Evolutionary conservation across 2,797 vertebrate genomes (phyloP).

Genomic region (Sebastes cheni): DNA sequence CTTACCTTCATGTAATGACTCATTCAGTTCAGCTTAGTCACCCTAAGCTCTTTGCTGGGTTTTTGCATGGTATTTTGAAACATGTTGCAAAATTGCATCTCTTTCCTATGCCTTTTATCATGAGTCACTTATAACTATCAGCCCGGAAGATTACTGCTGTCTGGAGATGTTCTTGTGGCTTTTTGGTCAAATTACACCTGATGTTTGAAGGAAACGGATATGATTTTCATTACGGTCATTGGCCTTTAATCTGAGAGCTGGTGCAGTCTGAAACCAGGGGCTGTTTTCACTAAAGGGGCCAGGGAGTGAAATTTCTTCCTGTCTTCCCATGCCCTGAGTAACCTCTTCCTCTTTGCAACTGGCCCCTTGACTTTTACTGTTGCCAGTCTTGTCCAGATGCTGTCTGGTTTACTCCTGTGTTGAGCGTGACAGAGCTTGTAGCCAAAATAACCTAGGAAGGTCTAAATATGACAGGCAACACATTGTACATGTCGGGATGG

Average conservation of each 20-base stretch:
- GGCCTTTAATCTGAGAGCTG: neutral
- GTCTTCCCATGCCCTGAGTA: neutral
- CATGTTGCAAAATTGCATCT: slow-evolving; percentile 9
- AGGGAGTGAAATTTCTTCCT: neutral
- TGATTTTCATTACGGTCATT: neutral
- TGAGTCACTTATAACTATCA: slow-evolving; percentile 3
- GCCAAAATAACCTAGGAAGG: neutral
- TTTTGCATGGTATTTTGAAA: slow-evolving; percentile 18
- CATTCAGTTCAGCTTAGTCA: slow-evolving; percentile 40
- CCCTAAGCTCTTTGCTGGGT: slow-evolving; percentile 14
- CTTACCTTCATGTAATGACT: slow-evolving; percentile 61
- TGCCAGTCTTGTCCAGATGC: neutral
- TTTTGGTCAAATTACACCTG: neutral
- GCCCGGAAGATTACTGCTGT: neutral
- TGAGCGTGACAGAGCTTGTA: neutral
- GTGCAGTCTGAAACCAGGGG: neutral
- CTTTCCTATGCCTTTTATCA: slow-evolving; percentile 3
- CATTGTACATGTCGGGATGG: neutral
- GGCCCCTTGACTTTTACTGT: neutral
- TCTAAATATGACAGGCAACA: neutral
- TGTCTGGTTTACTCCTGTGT: neutral
- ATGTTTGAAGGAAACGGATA: neutral
- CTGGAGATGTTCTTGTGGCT: neutral
- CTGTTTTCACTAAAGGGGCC: neutral
- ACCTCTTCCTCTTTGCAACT: neutral